phyloP scores from a whole-genome alignment of 2,888 invertebrate genomes.

The Nemotelus nigrinus region DNA sequence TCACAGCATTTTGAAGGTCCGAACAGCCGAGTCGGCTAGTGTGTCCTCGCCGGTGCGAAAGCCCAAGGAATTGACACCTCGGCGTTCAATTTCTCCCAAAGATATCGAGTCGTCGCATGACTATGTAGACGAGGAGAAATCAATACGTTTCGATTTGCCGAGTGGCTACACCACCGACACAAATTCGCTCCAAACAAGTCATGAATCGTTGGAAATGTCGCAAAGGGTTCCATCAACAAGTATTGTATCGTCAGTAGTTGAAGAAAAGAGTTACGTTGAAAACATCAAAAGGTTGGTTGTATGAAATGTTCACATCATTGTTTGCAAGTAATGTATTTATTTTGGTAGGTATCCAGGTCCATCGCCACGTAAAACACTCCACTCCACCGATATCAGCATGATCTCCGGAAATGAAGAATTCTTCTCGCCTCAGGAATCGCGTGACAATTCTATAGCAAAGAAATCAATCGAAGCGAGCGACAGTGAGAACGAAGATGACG shows the following conservation, averaged over 20 bases:
- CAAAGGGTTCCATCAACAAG: slow-evolving; percentile 32
- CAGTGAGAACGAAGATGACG: slow-evolving; percentile 18
- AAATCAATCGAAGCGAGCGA: background rate
- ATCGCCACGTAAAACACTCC: slow-evolving; percentile 43
- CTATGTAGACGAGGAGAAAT: slow-evolving; percentile 47
- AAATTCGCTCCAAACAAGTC: slow-evolving; percentile 2
- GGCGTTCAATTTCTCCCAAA: background rate
- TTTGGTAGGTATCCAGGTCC: slow-evolving; percentile 28
- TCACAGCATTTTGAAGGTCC: slow-evolving; percentile 48
- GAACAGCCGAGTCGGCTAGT: background rate
- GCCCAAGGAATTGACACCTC: background rate
- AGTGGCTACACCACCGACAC: slow-evolving; percentile 22
- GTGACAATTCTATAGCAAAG: slow-evolving; percentile 17
- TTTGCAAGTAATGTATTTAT: background rate
- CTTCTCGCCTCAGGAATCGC: slow-evolving; percentile 38
- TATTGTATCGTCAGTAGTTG: background rate
- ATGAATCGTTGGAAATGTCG: slow-evolving; percentile 33
- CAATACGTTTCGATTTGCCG: slow-evolving; percentile 52
- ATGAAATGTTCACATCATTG: slow-evolving; percentile 6
- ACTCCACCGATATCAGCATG: slow-evolving; percentile 29
- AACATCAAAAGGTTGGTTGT: background rate
- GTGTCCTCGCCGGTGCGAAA: slow-evolving; percentile 17
- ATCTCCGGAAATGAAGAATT: slow-evolving; percentile 45
- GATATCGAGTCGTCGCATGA: background rate
- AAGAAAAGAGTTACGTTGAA: background rate